Evolutionary conservation across 2,888 invertebrate species (phyloP).

Genomic region (Parnassius apollo): DNA sequence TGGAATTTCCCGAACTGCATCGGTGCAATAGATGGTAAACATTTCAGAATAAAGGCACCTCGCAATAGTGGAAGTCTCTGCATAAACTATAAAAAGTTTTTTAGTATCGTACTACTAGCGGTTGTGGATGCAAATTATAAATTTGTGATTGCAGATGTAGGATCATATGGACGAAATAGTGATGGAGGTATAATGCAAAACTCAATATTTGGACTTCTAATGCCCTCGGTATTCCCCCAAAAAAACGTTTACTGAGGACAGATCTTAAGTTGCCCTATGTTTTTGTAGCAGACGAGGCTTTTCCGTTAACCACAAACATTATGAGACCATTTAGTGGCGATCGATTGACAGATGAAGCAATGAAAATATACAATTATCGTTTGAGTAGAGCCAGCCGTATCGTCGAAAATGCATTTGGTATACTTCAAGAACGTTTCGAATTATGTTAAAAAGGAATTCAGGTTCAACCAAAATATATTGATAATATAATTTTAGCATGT

Average conservation of each 20-base stretch:
- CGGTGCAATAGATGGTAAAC: no score
- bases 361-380: conserved; percentile 19
- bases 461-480: conserved; percentile 21
- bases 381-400: conserved; percentile 24
- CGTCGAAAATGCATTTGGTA: conserved; percentile 26
- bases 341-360: conserved; percentile 1
- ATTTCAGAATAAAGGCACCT: conserved; percentile 5
- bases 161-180: conserved; percentile 33
- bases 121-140: conserved; percentile 34
- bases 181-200: conserved; percentile 31
- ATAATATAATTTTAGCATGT: conserved; percentile 8
- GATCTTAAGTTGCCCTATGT: conserved; percentile 29
- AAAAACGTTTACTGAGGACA: conserved; percentile 30
- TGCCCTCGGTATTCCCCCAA: conserved; percentile 32
- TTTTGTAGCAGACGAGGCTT: conserved; percentile 27
- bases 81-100: conserved; percentile 34
- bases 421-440: conserved; percentile 23
- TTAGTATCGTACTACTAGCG: conserved; percentile 33
- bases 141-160: conserved; percentile 34
- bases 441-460: conserved; percentile 21
- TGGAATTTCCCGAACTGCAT: no score
- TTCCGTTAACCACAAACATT: conserved; percentile 30
- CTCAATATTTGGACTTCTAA: conserved; percentile 1
- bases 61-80: conserved; percentile 22
- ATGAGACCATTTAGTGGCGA: conserved; percentile 33